Percentiles rank a stretch among this genome's conserved stretches.
Evolutionary conservation across 2,797 vertebrate species (phyloP).

Genomic region (Melanogrammus aeglefinus): DNA sequence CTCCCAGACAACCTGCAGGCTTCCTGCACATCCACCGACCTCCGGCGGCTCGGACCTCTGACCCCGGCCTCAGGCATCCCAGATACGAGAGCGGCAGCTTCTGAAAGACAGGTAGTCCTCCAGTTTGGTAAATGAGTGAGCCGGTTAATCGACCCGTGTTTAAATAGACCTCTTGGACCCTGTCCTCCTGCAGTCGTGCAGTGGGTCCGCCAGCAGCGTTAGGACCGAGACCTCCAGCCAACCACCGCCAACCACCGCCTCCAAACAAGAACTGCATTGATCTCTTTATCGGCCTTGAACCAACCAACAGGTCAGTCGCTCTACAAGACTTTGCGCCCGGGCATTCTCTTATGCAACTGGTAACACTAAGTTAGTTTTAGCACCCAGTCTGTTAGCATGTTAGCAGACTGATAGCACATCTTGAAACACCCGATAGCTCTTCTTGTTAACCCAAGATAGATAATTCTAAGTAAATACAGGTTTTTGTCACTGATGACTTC

Average conservation of each 20-base stretch:
- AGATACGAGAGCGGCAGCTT: too few relatives aligned
- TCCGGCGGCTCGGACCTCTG: too few relatives aligned
- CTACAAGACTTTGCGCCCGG: neutral
- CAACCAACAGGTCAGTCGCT: neutral
- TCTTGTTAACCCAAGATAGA: too few relatives aligned
- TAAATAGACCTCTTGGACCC: constrained; percentile 70
- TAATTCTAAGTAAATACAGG: too few relatives aligned
- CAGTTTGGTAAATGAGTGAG: constrained; percentile 67
- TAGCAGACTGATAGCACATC: too few relatives aligned
- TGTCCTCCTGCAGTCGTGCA: constrained; percentile 52
- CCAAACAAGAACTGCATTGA: neutral
- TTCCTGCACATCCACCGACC: too few relatives aligned
- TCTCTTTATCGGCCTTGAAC: neutral
- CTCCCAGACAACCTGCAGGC: too few relatives aligned
- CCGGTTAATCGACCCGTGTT: constrained; percentile 61
- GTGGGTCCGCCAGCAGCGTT: constrained; percentile 31
- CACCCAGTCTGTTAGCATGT: too few relatives aligned
- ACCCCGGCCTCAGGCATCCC: too few relatives aligned
- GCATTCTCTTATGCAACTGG: neutral
- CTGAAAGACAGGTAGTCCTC: constrained; percentile 27
- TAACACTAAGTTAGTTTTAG: neutral
- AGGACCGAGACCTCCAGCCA: neutral
- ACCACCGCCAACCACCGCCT: too few relatives aligned
- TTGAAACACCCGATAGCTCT: too few relatives aligned
- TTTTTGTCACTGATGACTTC: too few relatives aligned